These are phyloP conservation scores for Acestrorhynchus altus DNA, from an alignment of 2,797 vertebrate species.

Conservation along the genomic window DNA sequence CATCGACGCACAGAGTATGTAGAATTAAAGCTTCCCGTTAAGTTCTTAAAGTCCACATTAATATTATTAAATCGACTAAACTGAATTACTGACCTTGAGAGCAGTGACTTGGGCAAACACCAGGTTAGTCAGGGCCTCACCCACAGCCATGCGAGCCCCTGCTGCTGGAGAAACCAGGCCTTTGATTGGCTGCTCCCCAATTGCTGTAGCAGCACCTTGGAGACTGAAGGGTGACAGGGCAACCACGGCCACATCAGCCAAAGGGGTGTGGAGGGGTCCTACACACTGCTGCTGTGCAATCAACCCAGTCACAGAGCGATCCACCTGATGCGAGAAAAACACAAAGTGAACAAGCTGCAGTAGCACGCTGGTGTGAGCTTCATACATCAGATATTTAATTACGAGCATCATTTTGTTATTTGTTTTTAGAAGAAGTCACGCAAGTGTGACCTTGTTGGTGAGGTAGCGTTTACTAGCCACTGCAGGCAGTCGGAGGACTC, in stretches of 20 bases:
- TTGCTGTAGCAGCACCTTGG: constrained; percentile 85
- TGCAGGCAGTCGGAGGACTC: constrained; percentile 86
- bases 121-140: constrained; percentile 92
- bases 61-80: background rate
- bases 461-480: constrained; percentile 94
- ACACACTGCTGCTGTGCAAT: constrained; percentile 97
- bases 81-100: constrained; percentile 76
- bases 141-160: constrained; percentile 88
- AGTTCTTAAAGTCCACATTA: background rate
- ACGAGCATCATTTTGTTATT: background rate
- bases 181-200: constrained; percentile 94
- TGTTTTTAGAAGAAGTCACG: background rate
- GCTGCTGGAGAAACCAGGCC: constrained; percentile 85
- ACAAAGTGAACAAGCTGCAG: background rate
- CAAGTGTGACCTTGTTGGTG: constrained; percentile 79
- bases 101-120: constrained; percentile 87
- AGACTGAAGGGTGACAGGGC: constrained; percentile 86
- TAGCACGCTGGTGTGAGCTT: no score
- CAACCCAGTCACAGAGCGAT: constrained; percentile 92
- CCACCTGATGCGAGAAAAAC: constrained; percentile 78
- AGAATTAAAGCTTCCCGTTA: background rate
- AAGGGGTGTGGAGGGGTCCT: constrained; percentile 90
- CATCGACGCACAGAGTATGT: no score
- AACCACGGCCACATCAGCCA: constrained; percentile 91
- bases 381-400: no score